Evolutionary conservation across 2,113 vertebrate species (phyloP), one percentile per base, ranked within the genome.

Genomic region (Centropus bengalensis): DNA sequence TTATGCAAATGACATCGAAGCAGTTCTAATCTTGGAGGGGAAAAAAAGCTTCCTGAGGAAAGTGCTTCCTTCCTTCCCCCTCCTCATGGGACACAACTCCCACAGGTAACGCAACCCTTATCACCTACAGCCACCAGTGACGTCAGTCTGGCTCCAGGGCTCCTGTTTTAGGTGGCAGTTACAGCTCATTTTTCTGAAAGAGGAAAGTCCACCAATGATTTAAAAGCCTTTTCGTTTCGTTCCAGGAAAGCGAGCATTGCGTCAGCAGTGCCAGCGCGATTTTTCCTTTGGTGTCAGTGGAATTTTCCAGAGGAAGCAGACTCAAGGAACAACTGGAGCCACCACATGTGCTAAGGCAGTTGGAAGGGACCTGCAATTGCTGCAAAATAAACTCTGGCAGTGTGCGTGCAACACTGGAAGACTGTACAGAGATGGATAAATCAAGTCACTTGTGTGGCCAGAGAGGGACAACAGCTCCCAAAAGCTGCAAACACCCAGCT

Each of bases 261-360:
- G 38, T 84, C 93, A 89, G 63, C 92, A 51, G 84, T 55, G 7
- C 81, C 45, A 3, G 47, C 15, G 3, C 1, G 17, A 49, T 28
- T 89, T 42, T 86, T 94, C 92, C 94, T 74, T 18, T 3, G 1
- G 63, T 0, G 44, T 11, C 84, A 27, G 69, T 96, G 95, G 95
- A 97, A 96, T 97, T 93, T 96, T 96, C 93, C 91, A 97, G 92
- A 79, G 96, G 94, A 96, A 95, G 33, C 1, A 84, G 79, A 95
- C 69, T 88, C 33, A 58, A 96, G 94, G 85, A 96, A 96, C 1
- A 10, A 23, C 32, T 13, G 66, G 21, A 96, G 73, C 86, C 59
- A 49, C 47, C 59, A 49, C 47, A 36, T 9, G 89, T 75, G 87
- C 81, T 74, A 80, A 76, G 64, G 85, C 24, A 27, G 42, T 10